Conservation (phyloP, 2,888 invertebrate species). For the Scaptomyza tumidula region DNA sequence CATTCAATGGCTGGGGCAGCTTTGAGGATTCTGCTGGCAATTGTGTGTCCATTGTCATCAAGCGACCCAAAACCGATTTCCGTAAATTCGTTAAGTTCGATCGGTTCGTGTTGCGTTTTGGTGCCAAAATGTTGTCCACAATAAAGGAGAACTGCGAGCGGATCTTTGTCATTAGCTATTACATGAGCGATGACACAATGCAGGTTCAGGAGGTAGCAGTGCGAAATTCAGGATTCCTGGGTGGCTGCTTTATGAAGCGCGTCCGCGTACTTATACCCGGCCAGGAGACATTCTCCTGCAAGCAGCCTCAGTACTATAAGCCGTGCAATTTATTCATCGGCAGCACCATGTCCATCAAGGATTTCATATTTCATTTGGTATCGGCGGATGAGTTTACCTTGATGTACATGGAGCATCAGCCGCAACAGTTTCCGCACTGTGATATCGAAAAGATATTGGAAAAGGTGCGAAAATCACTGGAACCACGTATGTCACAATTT, state of each 20-base stretch:
- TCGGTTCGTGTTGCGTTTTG: slow-evolving; percentile 90
- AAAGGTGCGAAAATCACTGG: slow-evolving; percentile 89
- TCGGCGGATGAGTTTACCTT: slow-evolving; percentile 95
- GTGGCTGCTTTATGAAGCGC: slow-evolving; percentile 89
- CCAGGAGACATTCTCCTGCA: slow-evolving; percentile 89
- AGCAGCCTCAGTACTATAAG: slow-evolving; percentile 90
- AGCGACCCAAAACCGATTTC: slow-evolving; percentile 90
- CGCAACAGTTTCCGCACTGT: slow-evolving; percentile 90
- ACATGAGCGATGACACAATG: slow-evolving; percentile 92
- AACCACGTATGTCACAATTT: slow-evolving; percentile 90
- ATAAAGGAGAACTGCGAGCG: slow-evolving; percentile 88
- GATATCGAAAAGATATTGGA: slow-evolving; percentile 90
- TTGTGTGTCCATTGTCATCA: slow-evolving; percentile 92
- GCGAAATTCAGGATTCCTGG: slow-evolving; percentile 88
- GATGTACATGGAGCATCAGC: slow-evolving; percentile 93
- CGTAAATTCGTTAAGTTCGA: slow-evolving; percentile 92
- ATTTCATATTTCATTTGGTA: slow-evolving; percentile 90
- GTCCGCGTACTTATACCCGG: slow-evolving; percentile 89
- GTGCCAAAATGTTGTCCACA: slow-evolving; percentile 90
- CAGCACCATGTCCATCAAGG: slow-evolving; percentile 90
- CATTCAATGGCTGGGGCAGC: slow-evolving; percentile 95
- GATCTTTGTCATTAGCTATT: slow-evolving; percentile 93
- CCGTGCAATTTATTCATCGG: slow-evolving; percentile 94
- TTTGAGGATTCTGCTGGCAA: slow-evolving; percentile 96
- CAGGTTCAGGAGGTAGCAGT: slow-evolving; percentile 91